These are phyloP conservation scores for Campodea augens DNA, from an alignment of 1,140 invertebrate species.

Conservation along the genomic window DNA sequence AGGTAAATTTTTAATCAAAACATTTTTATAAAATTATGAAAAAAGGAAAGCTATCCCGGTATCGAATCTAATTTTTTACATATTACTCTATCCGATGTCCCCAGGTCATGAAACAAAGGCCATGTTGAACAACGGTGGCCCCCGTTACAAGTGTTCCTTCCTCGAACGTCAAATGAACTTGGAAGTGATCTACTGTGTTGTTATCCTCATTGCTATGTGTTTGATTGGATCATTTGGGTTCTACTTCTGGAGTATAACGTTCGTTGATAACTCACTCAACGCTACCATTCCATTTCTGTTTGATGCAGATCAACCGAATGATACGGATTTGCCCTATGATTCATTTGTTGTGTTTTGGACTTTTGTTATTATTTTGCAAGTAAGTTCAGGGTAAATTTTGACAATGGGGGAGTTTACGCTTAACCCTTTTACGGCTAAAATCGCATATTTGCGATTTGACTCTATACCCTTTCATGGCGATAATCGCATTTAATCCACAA, in stretches of 20 bases:
- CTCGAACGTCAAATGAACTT: slow-evolving; percentile 86
- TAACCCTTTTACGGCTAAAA: no score
- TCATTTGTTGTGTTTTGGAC: slow-evolving; percentile 84
- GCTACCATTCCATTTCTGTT: slow-evolving; percentile 41
- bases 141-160: slow-evolving; percentile 81
- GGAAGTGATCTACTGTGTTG: slow-evolving; percentile 90
- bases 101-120: slow-evolving; percentile 90
- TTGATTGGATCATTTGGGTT: slow-evolving; percentile 76
- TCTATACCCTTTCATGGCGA: no score
- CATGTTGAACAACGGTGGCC: slow-evolving; percentile 92
- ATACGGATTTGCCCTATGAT: slow-evolving; percentile 43
- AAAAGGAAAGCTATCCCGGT: background rate
- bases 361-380: slow-evolving; percentile 86
- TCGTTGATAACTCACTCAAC: no score
- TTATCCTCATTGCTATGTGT: slow-evolving; percentile 78
- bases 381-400: slow-evolving; percentile 20
- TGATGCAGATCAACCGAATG: slow-evolving; percentile 17
- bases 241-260: slow-evolving; percentile 57
- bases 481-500: no score
- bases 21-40: background rate
- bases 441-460: no score
- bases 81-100: slow-evolving; percentile 14
- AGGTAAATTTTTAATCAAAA: background rate
- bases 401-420: background rate
- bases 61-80: no score